These are phyloP conservation scores for Ptychoptera albimana DNA, from an alignment of 2,888 invertebrate species.

Conservation along the genomic window DNA sequence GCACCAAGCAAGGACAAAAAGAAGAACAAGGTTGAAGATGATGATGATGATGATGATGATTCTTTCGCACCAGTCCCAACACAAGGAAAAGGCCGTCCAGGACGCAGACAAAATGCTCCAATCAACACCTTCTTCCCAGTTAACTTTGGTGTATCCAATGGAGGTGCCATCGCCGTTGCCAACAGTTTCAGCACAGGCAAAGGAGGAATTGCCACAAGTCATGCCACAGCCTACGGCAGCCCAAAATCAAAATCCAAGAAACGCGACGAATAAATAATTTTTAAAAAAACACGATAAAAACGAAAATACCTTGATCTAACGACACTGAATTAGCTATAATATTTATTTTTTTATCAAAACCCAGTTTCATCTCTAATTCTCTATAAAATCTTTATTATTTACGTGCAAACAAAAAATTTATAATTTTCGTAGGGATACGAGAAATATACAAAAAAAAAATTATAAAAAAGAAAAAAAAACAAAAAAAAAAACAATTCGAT, in stretches of 20 bases:
- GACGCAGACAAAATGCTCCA: constrained; percentile 12
- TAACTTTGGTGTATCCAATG: constrained; percentile 26
- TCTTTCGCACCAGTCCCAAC: not conserved
- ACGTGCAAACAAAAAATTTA: no score
- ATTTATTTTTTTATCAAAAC: not conserved
- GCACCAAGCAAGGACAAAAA: constrained; percentile 5
- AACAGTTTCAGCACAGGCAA: constrained; percentile 31
- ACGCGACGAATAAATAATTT: not conserved
- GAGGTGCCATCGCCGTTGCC: constrained; percentile 29
- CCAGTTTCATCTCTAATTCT: no score
- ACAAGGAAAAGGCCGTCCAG: not conserved
- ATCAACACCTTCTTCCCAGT: constrained; percentile 29
- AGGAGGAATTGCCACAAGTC: constrained; percentile 28
- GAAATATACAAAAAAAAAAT: no score
- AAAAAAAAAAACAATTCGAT: no score
- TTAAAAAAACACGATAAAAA: no score
- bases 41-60: constrained; percentile 11
- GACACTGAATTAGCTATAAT: not conserved
- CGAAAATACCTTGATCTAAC: not conserved
- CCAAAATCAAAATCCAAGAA: constrained; percentile 14
- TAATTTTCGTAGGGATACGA: no score
- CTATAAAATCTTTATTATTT: no score
- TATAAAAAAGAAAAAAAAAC: no score
- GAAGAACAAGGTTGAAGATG: constrained; percentile 11
- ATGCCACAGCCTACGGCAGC: constrained; percentile 29